Conservation (phyloP, 2,113 vertebrate species). For the Malaclemys terrapin region DNA sequence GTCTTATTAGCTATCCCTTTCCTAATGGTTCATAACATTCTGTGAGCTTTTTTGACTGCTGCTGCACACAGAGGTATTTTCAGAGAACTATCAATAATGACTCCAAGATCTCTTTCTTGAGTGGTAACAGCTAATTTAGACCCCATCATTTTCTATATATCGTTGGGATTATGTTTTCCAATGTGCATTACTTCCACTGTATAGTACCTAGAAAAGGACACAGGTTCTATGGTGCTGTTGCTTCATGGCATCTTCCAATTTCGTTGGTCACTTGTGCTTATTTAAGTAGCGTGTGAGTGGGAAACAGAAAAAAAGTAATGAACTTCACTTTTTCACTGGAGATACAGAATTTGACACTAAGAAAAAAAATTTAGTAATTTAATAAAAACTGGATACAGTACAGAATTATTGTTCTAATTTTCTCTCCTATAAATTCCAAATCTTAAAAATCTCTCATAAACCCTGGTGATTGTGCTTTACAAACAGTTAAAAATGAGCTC, state of each 20-base stretch:
- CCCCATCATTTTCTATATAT: no score
- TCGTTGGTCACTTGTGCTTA: background rate
- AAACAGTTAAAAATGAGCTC: background rate
- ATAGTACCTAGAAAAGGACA: fast-evolving
- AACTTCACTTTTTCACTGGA: fast-evolving
- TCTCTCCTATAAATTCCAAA: background rate
- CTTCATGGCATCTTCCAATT: background rate
- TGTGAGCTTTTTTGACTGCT: background rate
- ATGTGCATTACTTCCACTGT: no score
- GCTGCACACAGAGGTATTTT: no score
- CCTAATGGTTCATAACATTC: background rate
- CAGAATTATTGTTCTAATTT: conserved; percentile 21
- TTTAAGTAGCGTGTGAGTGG: background rate
- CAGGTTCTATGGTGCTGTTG: fast-evolving
- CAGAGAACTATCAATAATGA: no score
- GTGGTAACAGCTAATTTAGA: no score
- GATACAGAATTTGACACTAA: background rate
- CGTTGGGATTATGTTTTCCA: no score
- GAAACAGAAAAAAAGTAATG: background rate
- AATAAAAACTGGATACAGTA: conserved; percentile 22
- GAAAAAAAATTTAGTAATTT: background rate
- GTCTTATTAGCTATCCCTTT: background rate
- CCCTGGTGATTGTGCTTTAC: conserved; percentile 21
- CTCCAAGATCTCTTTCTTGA: no score
- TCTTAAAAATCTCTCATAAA: conserved; percentile 26